phyloP scores from a whole-genome alignment of 2,113 vertebrate species.

The Laticauda colubrina region DNA sequence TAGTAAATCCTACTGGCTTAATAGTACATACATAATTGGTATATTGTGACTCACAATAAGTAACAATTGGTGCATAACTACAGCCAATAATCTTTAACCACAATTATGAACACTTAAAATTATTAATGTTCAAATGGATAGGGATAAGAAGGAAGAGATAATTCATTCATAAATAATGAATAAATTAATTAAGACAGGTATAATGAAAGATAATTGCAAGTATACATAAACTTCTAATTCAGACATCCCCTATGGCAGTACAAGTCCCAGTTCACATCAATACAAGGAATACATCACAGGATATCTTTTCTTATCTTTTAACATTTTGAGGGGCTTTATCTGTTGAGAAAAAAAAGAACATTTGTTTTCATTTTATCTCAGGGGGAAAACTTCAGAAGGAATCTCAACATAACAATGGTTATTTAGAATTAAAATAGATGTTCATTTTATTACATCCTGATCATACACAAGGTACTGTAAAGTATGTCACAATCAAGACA shows the following conservation, averaged over 20 bases:
- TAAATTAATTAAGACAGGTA: constrained; percentile 54
- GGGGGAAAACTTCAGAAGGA: constrained; percentile 45
- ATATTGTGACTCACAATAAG: background rate
- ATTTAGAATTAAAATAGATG: constrained; percentile 62
- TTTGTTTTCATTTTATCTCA: constrained; percentile 26
- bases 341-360: background rate
- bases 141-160: constrained; percentile 26
- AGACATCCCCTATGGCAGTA: constrained; percentile 2
- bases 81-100: constrained; percentile 37
- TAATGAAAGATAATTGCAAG: constrained; percentile 49
- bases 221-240: constrained; percentile 34
- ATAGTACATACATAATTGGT: background rate
- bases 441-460: constrained; percentile 56
- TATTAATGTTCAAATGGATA: constrained; percentile 16
- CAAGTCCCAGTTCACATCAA: constrained; percentile 32
- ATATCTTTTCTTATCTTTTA: constrained; percentile 1
- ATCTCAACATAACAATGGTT: constrained; percentile 56
- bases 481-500: constrained; percentile 54
- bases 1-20: background rate
- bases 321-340: constrained; percentile 25
- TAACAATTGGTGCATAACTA: background rate
- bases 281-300: constrained; percentile 16
- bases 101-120: constrained; percentile 42
- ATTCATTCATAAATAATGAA: constrained; percentile 55
- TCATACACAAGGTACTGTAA: constrained; percentile 46